Evolutionary conservation across 1,140 invertebrate species (phyloP).

Genomic region (Kradibia gibbosae): DNA sequence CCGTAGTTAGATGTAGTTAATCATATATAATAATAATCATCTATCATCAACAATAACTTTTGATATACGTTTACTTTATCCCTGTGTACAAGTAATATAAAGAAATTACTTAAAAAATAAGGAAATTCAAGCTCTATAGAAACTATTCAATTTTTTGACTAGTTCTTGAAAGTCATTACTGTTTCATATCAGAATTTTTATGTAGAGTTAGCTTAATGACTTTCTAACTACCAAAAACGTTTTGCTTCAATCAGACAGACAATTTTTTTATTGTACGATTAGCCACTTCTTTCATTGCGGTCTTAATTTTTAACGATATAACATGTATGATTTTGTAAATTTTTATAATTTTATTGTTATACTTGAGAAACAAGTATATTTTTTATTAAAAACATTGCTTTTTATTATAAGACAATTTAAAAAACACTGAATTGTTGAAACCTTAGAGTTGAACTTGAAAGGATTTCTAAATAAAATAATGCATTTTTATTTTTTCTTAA

Average conservation of each 20-base stretch:
- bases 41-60: constrained; percentile 4
- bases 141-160: not conserved
- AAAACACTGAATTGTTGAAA: no score
- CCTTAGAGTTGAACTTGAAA: no score
- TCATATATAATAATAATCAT: constrained; percentile 11
- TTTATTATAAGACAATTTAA: no score
- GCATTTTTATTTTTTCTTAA: no score
- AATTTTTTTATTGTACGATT: not conserved
- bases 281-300: not conserved
- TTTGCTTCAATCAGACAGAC: not conserved
- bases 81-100: not conserved
- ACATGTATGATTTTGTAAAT: no score
- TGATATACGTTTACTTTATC: constrained; percentile 8
- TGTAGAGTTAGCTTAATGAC: not conserved
- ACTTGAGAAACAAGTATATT: no score
- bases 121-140: not conserved
- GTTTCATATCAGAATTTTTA: not conserved
- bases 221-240: not conserved
- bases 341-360: no score
- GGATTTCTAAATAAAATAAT: no score
- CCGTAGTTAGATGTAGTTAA: not conserved
- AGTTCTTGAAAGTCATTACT: no score
- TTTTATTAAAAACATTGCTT: no score
- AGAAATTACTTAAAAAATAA: not conserved
- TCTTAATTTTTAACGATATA: not conserved